A percentile compares a stretch with the other conserved stretches of the same genome.
phyloP scores from a whole-genome alignment of 2,113 vertebrate species.

The Paradoxurus hermaphroditus region DNA sequence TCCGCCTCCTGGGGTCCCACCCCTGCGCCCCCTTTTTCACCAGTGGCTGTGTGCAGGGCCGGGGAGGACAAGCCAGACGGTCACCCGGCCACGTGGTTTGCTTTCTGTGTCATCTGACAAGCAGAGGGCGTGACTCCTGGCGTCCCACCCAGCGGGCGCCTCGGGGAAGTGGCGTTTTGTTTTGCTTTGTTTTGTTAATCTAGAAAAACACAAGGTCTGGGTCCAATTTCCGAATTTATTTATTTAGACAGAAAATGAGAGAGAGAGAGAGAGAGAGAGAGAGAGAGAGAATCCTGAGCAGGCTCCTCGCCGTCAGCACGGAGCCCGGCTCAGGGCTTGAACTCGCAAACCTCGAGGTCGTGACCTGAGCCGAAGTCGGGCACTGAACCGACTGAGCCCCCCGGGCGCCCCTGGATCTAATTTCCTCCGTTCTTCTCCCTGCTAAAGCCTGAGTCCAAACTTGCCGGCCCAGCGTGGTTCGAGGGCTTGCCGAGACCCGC shows the following conservation, averaged over 20 bases:
- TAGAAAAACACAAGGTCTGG: neutral
- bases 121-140: neutral
- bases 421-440: too few relatives aligned
- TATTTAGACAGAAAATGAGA: too few relatives aligned
- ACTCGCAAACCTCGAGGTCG: too few relatives aligned
- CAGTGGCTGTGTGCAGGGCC: neutral
- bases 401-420: neutral
- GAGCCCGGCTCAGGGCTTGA: too few relatives aligned
- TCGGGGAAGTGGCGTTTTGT: neutral
- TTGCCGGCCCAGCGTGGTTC: accelerated
- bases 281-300: too few relatives aligned
- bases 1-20: neutral
- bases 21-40: neutral
- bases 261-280: too few relatives aligned
- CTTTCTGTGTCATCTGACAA: neutral
- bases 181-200: neutral
- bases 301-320: too few relatives aligned
- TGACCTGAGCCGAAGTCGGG: too few relatives aligned
- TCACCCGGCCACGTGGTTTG: neutral
- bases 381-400: too few relatives aligned
- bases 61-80: too few relatives aligned
- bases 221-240: too few relatives aligned
- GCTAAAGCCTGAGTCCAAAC: neutral
- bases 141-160: neutral
- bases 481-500: too few relatives aligned